Evolutionary conservation across 2,888 invertebrate genomes (phyloP).

Genomic region (Stenichneumon culpator): DNA sequence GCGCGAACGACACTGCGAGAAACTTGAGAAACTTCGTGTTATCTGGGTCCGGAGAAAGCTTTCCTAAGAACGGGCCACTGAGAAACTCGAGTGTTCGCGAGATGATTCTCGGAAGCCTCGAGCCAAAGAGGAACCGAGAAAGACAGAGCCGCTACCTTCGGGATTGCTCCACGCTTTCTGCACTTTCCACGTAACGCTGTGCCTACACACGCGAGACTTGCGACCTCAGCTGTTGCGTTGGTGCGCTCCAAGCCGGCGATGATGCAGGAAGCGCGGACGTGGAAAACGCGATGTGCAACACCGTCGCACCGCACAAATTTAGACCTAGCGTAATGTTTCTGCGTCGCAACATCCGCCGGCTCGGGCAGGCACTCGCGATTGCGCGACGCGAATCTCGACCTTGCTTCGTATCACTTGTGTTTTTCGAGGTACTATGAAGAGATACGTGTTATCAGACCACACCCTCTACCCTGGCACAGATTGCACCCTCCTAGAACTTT

Average conservation of each 20-base stretch:
- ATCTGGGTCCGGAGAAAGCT: neutral
- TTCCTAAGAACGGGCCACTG: neutral
- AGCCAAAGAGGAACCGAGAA: neutral
- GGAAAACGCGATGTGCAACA: constrained; percentile 63
- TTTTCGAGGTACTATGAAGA: neutral
- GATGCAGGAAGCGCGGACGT: constrained; percentile 40
- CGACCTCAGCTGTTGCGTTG: neutral
- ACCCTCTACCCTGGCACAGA: too few relatives aligned
- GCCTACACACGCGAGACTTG: neutral
- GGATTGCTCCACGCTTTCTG: constrained; percentile 9
- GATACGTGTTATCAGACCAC: neutral
- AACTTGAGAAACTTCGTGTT: neutral
- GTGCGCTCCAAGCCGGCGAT: constrained; percentile 32
- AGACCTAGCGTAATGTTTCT: constrained; percentile 60
- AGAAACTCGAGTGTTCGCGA: neutral
- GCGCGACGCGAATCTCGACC: neutral
- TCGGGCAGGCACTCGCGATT: neutral
- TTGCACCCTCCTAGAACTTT: too few relatives aligned
- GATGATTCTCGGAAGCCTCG: neutral
- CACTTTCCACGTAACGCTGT: neutral
- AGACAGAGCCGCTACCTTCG: neutral
- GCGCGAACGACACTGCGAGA: neutral
- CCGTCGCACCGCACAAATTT: constrained; percentile 60
- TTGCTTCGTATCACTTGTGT: neutral
- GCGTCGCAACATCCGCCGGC: constrained; percentile 31